phyloP scores from a whole-genome alignment of 2,888 invertebrate species.

The Argyresthia goedartella region DNA sequence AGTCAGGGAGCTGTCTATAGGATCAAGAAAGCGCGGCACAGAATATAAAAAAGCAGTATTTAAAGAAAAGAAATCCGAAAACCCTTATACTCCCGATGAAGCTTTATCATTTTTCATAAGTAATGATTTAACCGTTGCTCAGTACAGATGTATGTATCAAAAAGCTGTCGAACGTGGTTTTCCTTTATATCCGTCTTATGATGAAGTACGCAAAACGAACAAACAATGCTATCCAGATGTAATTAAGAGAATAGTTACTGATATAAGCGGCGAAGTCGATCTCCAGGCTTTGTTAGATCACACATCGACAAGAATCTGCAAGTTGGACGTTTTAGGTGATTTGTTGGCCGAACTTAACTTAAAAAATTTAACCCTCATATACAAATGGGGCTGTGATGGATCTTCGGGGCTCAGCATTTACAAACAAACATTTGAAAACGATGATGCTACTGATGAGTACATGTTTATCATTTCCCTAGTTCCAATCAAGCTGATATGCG shows the following conservation, averaged over 20 bases:
- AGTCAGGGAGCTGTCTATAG: too few species aligned
- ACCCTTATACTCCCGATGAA: background rate
- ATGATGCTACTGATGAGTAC: constrained; percentile 4
- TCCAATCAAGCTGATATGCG: background rate
- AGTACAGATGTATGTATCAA: too few species aligned
- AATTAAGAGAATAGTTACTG: background rate
- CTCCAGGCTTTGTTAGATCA: constrained; percentile 1
- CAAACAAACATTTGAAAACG: constrained; percentile 4
- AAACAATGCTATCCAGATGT: background rate
- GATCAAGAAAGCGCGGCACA: too few species aligned
- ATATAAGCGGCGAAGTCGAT: background rate
- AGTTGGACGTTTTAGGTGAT: too few species aligned
- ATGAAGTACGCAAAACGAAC: background rate
- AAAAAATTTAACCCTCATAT: constrained; percentile 2
- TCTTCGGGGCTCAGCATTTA: constrained; percentile 5
- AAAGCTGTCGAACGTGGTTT: too few species aligned
- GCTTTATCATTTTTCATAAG: background rate
- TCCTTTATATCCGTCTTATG: constrained; percentile 2
- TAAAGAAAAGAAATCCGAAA: too few species aligned
- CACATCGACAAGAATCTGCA: background rate
- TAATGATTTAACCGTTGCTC: too few species aligned
- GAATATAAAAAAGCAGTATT: too few species aligned
- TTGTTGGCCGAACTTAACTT: too few species aligned
- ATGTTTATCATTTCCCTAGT: constrained; percentile 9
- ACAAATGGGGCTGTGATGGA: constrained; percentile 7